Percentiles rank a stretch among this genome's conserved stretches.
Conservation (phyloP, 2,888 invertebrate species). For the Dione vanillae region DNA sequence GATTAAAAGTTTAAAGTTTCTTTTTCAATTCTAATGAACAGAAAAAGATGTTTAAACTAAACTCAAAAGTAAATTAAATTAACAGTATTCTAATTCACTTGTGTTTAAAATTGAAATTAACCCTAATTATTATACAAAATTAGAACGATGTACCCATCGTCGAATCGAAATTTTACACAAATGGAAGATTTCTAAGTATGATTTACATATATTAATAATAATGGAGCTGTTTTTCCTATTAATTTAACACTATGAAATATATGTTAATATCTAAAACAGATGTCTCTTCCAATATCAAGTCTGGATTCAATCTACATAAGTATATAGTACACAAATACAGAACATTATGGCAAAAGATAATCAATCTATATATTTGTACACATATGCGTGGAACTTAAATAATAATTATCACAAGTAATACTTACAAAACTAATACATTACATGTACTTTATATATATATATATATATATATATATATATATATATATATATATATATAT, state of each 20-base stretch:
- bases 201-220: no score
- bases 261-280: not conserved
- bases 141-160: no score
- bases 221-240: no score
- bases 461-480: no score
- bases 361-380: not conserved
- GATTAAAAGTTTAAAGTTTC: no score
- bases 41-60: no score
- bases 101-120: not conserved
- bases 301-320: not conserved
- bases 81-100: not conserved
- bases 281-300: not conserved
- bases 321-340: not conserved
- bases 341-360: not conserved
- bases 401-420: constrained; percentile 44
- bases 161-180: no score
- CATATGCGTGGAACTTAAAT: constrained; percentile 12
- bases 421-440: constrained; percentile 31
- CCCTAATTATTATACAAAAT: no score
- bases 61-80: not conserved
- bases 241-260: not conserved
- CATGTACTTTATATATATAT: constrained; percentile 12
- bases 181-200: no score
- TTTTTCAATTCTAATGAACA: no score
- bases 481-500: no score